phyloP scores from a whole-genome alignment of 2,888 invertebrate genomes.

The Gymnosoma rotundatum region DNA sequence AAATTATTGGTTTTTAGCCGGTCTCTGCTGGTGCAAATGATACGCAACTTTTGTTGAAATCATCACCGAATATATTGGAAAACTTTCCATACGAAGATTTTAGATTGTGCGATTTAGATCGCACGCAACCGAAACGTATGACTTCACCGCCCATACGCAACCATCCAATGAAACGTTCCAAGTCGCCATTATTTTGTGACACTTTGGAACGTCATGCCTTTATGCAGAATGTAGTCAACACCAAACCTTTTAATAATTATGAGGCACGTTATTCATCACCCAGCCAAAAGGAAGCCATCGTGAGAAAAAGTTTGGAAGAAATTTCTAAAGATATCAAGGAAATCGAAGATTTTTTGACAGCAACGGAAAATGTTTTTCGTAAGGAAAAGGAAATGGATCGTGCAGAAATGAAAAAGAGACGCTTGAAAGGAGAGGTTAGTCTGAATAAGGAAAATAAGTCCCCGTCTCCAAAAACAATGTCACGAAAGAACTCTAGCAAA shows the following conservation, averaged over 20 bases:
- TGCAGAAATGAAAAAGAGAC: slow-evolving; percentile 48
- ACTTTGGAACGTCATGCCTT: slow-evolving; percentile 81
- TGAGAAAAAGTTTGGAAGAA: slow-evolving; percentile 81
- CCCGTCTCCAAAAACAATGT: slow-evolving; percentile 74
- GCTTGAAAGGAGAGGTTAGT: slow-evolving; percentile 61
- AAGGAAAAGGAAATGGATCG: slow-evolving; percentile 79
- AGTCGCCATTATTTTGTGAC: slow-evolving; percentile 79
- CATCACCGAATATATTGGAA: slow-evolving; percentile 81
- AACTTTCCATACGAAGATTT: slow-evolving; percentile 81
- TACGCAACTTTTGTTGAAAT: slow-evolving; percentile 78
- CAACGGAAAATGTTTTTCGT: slow-evolving; percentile 80
- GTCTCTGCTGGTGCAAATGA: slow-evolving; percentile 74
- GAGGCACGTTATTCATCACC: slow-evolving; percentile 78
- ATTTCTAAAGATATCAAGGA: slow-evolving; percentile 82
- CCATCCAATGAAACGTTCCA: slow-evolving; percentile 65
- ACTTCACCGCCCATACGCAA: slow-evolving; percentile 69
- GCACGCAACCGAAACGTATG: slow-evolving; percentile 71
- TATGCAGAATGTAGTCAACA: slow-evolving; percentile 80
- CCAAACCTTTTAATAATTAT: slow-evolving; percentile 72
- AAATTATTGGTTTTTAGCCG: slow-evolving; percentile 40
- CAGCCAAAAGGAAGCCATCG: slow-evolving; percentile 79
- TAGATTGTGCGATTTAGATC: slow-evolving; percentile 72
- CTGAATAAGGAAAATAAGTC: slow-evolving; percentile 80
- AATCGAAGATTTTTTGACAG: slow-evolving; percentile 81
- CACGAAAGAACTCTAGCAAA: slow-evolving; percentile 72